phyloP scores from a whole-genome alignment of 2,113 vertebrate species.

The Caloenas nicobarica region DNA sequence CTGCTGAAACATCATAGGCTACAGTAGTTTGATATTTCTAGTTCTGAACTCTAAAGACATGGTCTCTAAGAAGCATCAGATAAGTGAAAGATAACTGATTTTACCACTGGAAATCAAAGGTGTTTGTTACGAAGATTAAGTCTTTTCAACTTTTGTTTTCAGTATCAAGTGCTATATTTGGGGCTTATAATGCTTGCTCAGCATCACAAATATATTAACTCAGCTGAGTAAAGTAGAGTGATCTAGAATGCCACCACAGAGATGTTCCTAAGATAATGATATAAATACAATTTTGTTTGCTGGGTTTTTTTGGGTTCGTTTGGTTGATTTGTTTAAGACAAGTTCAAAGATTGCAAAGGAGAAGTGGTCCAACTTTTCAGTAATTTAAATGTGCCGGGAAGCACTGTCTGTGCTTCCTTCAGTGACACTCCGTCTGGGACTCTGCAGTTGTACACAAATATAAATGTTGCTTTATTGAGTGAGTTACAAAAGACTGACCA shows the following conservation, averaged over 20 bases:
- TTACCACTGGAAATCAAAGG: not conserved
- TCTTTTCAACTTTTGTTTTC: not conserved
- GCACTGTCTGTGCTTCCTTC: not conserved
- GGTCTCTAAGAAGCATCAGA: not conserved
- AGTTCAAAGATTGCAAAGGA: not conserved
- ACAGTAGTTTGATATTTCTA: not conserved
- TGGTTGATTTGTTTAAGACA: not conserved
- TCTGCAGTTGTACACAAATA: not conserved
- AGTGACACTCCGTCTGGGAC: not conserved
- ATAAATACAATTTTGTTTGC: not conserved
- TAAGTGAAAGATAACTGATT: not conserved
- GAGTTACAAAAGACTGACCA: not conserved
- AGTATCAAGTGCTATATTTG: not conserved
- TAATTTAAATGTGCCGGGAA: not conserved
- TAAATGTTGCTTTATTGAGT: not conserved
- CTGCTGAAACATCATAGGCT: not conserved
- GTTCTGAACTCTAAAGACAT: not conserved
- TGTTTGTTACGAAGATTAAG: not conserved
- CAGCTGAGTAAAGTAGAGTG: not conserved
- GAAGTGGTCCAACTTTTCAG: not conserved
- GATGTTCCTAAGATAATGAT: not conserved
- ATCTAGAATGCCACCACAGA: not conserved
- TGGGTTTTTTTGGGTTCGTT: not conserved
- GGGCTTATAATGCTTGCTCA: not conserved
- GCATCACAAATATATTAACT: not conserved